These are phyloP conservation scores for Andinoacara biseriatus DNA, from an alignment of 2,113 vertebrate genomes.

Conservation along the genomic window DNA sequence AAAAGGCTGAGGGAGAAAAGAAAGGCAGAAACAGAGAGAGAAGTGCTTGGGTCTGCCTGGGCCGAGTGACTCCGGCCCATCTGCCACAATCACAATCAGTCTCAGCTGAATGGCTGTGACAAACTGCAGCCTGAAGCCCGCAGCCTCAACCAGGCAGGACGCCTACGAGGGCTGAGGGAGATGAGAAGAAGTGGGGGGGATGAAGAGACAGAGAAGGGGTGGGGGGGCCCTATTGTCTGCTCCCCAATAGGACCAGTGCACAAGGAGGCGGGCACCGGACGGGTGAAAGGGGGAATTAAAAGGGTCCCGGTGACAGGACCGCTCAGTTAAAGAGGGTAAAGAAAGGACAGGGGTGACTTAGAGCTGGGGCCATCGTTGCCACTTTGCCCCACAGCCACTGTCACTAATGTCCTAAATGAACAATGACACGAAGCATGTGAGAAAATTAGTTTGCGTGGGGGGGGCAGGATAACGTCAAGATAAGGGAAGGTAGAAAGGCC, in stretches of 20 bases:
- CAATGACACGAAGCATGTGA: slow-evolving; percentile 76
- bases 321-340: slow-evolving; percentile 66
- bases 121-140: slow-evolving; percentile 81
- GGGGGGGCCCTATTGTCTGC: slow-evolving; percentile 79
- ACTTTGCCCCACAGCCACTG: slow-evolving; percentile 66
- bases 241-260: slow-evolving; percentile 70
- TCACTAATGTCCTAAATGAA: slow-evolving; percentile 76
- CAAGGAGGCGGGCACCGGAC: slow-evolving; percentile 54
- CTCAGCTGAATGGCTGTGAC: slow-evolving; percentile 87
- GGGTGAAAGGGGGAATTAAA: slow-evolving; percentile 74
- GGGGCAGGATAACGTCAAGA: background rate
- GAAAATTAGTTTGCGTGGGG: slow-evolving; percentile 33
- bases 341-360: slow-evolving; percentile 57
- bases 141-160: slow-evolving; percentile 72
- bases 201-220: slow-evolving; percentile 35
- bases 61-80: slow-evolving; percentile 80
- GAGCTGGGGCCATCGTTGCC: slow-evolving; percentile 50
- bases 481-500: slow-evolving; percentile 13
- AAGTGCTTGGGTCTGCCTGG: slow-evolving; percentile 44
- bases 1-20: slow-evolving; percentile 7
- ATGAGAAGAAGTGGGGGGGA: slow-evolving; percentile 16
- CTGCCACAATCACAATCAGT: slow-evolving; percentile 88
- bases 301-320: slow-evolving; percentile 74
- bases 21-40: background rate
- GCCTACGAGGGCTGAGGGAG: slow-evolving; percentile 65